phyloP scores from a whole-genome alignment of 2,888 invertebrate species.

The Polietes domitor region DNA sequence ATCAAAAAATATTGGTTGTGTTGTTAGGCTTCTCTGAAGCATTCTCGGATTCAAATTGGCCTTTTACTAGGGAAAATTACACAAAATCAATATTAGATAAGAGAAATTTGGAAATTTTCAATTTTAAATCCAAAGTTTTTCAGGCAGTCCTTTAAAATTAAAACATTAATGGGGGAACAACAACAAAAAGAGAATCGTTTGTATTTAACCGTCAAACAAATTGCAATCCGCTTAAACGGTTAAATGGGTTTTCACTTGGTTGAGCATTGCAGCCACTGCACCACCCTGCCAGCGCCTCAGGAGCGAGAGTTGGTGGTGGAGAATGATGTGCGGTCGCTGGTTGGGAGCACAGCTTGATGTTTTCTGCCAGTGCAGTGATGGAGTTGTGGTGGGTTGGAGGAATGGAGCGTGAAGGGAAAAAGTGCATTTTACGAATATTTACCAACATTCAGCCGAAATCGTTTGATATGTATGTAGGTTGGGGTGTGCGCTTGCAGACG shows the following conservation, averaged over 20 bases:
- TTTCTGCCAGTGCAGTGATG: neutral
- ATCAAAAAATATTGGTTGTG: neutral
- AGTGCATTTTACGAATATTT: slow-evolving; percentile 27
- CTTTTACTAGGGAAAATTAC: neutral
- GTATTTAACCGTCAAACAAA: slow-evolving; percentile 23
- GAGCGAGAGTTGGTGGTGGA: neutral
- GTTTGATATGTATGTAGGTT: slow-evolving; percentile 4
- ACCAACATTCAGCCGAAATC: neutral
- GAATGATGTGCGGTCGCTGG: neutral
- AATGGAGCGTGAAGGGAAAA: neutral
- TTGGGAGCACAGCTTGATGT: slow-evolving; percentile 3
- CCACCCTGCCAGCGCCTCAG: neutral
- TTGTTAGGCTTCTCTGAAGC: neutral
- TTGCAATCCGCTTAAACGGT: slow-evolving; percentile 8
- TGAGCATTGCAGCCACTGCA: neutral
- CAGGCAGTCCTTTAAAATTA: neutral
- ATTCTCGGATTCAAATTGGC: too few species aligned
- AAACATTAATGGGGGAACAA: neutral
- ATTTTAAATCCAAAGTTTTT: neutral
- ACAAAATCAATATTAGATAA: neutral
- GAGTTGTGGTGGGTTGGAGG: neutral
- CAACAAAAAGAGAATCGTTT: slow-evolving; percentile 11
- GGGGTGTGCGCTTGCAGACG: neutral
- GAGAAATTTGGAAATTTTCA: neutral
- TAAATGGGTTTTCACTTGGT: slow-evolving; percentile 20